phyloP scores from a whole-genome alignment of 2,888 invertebrate species.

The Pseudococcus viburni region DNA sequence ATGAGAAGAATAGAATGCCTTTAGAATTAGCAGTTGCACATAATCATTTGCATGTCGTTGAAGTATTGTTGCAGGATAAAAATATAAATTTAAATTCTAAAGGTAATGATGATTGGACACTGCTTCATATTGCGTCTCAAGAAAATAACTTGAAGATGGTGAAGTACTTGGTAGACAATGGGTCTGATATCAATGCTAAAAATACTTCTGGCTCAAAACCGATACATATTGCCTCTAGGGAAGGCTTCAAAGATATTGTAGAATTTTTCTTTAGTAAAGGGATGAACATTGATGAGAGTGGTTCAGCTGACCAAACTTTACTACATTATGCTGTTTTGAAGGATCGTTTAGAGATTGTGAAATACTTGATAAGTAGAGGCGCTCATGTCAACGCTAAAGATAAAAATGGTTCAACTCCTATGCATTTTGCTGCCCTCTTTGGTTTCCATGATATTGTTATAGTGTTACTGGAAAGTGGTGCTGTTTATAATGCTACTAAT shows the following conservation, averaged over 20 bases:
- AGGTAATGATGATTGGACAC: slow-evolving; percentile 84
- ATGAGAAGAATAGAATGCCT: background rate
- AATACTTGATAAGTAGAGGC: slow-evolving; percentile 79
- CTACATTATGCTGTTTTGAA: slow-evolving; percentile 90
- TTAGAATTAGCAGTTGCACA: background rate
- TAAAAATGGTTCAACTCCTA: slow-evolving; percentile 76
- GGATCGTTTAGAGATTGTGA: slow-evolving; percentile 81
- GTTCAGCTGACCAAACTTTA: slow-evolving; percentile 83
- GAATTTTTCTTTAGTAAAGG: slow-evolving; percentile 72
- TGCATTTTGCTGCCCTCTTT: slow-evolving; percentile 1
- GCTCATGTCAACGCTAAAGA: slow-evolving; percentile 79
- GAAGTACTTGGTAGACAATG: slow-evolving; percentile 74
- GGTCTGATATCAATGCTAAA: background rate
- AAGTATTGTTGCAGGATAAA: background rate
- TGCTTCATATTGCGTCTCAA: slow-evolving; percentile 94
- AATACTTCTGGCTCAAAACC: background rate
- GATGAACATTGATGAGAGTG: slow-evolving; percentile 79
- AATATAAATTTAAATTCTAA: slow-evolving; percentile 71
- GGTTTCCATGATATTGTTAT: background rate
- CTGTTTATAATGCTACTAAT: background rate
- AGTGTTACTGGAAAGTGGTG: background rate
- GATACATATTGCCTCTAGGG: background rate
- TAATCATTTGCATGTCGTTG: background rate
- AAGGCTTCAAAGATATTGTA: background rate
- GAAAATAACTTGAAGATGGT: slow-evolving; percentile 80